phyloP scores from a whole-genome alignment of 2,797 vertebrate species.

The Paguma larvata region DNA sequence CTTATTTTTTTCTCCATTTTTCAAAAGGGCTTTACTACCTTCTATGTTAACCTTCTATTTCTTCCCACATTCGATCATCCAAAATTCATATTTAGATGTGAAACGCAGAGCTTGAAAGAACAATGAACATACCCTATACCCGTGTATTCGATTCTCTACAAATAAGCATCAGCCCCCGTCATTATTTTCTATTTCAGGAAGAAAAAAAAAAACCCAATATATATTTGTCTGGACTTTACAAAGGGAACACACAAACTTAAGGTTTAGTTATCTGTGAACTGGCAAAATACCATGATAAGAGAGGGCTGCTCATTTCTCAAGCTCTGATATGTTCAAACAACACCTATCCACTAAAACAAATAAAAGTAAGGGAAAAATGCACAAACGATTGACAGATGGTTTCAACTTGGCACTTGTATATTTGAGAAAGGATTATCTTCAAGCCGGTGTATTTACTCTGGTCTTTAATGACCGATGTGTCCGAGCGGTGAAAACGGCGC shows the following conservation, averaged over 20 bases:
- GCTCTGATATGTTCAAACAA: conserved; percentile 55
- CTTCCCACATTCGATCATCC: background rate
- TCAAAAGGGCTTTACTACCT: background rate
- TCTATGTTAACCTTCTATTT: conserved; percentile 12
- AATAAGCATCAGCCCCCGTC: background rate
- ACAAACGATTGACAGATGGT: conserved; percentile 45
- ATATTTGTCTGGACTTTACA: conserved; percentile 15
- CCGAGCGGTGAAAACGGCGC: background rate
- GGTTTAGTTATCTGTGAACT: conserved; percentile 4
- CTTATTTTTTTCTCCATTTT: conserved; percentile 24
- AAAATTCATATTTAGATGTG: background rate
- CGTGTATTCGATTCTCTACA: background rate
- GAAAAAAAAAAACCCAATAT: background rate
- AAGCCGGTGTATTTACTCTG: conserved; percentile 62
- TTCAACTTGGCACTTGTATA: conserved; percentile 50
- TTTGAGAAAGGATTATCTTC: conserved; percentile 71
- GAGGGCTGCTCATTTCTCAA: conserved; percentile 26
- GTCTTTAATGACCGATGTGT: conserved; percentile 53
- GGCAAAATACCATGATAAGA: conserved; percentile 50
- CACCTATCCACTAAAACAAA: conserved; percentile 67
- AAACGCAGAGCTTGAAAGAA: background rate
- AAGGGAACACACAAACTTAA: conserved; percentile 53
- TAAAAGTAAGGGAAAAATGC: conserved; percentile 51
- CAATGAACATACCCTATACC: background rate
- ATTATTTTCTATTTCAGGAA: background rate